phyloP scores from a whole-genome alignment of 2,888 invertebrate genomes.

The Hemicrepidius hirtus region DNA sequence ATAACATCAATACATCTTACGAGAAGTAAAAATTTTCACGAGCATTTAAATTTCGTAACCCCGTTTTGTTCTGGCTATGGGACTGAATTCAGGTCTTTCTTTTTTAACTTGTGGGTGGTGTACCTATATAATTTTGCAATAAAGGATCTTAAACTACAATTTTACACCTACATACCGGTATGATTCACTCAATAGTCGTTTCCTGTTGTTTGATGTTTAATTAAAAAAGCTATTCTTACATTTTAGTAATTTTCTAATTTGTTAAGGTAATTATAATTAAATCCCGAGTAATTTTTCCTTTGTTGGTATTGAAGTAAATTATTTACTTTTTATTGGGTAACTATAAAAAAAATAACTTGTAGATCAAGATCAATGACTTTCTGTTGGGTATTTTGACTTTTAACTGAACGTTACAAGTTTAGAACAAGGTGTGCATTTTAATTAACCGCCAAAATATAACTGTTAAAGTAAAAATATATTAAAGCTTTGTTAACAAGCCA shows the following conservation, averaged over 20 bases:
- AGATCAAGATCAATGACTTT: conserved; percentile 33
- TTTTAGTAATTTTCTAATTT: too few species aligned
- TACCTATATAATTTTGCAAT: background rate
- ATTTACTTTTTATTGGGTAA: background rate
- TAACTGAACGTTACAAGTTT: conserved; percentile 10
- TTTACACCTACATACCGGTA: background rate
- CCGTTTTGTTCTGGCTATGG: too few species aligned
- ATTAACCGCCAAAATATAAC: background rate
- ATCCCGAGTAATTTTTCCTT: background rate
- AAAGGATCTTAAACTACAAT: background rate
- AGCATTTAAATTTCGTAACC: too few species aligned
- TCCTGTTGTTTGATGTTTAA: conserved; percentile 7
- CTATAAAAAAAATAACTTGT: conserved; percentile 8
- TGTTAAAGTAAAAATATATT: conserved; percentile 1
- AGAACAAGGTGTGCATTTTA: conserved; percentile 21
- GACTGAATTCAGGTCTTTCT: too few species aligned
- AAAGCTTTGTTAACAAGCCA: background rate
- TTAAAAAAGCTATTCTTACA: too few species aligned
- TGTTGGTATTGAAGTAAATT: background rate
- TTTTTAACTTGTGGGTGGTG: too few species aligned
- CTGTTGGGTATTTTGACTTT: conserved; percentile 24
- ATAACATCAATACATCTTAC: too few species aligned
- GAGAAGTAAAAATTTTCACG: too few species aligned
- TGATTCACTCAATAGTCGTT: conserved; percentile 10
- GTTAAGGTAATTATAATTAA: background rate